phyloP scores from a whole-genome alignment of 2,888 invertebrate genomes.

The Xestia rhomboidea region DNA sequence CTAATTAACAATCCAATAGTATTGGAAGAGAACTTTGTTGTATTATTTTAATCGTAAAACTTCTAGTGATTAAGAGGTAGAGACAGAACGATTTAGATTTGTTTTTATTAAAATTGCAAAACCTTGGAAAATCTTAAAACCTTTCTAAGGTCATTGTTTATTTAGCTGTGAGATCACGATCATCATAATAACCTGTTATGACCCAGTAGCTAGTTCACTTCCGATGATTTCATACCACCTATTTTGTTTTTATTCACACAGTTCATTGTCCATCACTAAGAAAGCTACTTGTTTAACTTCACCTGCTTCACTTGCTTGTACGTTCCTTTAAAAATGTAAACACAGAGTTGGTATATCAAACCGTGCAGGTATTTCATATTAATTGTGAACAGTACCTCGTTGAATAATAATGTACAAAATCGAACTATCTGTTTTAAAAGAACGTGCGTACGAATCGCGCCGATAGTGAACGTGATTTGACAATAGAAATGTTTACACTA shows the following conservation, averaged over 20 bases:
- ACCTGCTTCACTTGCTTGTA: constrained; percentile 2
- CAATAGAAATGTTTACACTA: constrained; percentile 52
- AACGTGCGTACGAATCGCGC: constrained; percentile 38
- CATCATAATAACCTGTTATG: background rate
- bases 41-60: background rate
- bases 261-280: constrained; percentile 21
- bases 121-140: background rate
- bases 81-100: background rate
- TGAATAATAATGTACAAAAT: constrained; percentile 64
- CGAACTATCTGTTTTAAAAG: constrained; percentile 56
- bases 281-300: constrained; percentile 22
- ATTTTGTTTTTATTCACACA: constrained; percentile 10
- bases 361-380: constrained; percentile 62
- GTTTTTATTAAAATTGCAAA: background rate
- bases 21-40: background rate
- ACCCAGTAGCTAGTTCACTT: background rate
- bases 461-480: constrained; percentile 49
- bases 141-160: too few species aligned
- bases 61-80: background rate
- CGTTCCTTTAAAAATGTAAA: constrained; percentile 33
- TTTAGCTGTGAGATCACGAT: background rate
- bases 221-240: constrained; percentile 18
- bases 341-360: constrained; percentile 40
- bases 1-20: constrained; percentile 24
- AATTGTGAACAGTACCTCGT: constrained; percentile 53